These are phyloP conservation scores for Pampusana beccarii DNA, from an alignment of 2,113 vertebrate genomes.

Conservation along the genomic window DNA sequence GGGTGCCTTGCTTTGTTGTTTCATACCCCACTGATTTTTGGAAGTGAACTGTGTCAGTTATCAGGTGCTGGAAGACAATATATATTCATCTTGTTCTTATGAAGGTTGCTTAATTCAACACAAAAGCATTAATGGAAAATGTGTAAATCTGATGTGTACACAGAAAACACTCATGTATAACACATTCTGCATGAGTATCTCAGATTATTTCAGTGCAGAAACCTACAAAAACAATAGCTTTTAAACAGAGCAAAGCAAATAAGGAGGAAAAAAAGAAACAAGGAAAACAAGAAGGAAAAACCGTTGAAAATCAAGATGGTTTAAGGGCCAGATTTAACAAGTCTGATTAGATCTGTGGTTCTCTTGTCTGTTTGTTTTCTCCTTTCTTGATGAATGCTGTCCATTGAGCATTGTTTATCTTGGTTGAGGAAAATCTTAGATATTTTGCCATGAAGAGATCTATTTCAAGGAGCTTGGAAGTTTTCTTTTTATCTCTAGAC, in stretches of 20 bases:
- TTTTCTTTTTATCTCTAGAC: not conserved
- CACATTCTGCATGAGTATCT: not conserved
- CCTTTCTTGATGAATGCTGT: not conserved
- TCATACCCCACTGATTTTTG: not conserved
- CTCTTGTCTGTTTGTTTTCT: not conserved
- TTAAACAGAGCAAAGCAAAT: not conserved
- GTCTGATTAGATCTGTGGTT: not conserved
- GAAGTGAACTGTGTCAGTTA: not conserved
- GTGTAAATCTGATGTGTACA: not conserved
- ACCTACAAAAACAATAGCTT: not conserved
- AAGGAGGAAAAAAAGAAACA: not conserved
- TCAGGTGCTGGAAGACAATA: not conserved
- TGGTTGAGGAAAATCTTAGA: not conserved
- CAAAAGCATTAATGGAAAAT: not conserved
- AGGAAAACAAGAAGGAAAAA: not conserved
- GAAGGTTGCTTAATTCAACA: not conserved
- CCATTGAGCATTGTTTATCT: not conserved
- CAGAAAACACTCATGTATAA: not conserved
- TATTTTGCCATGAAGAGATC: not conserved
- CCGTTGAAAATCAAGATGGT: not conserved
- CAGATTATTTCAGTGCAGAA: not conserved
- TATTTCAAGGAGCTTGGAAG: slow-evolving; percentile 1
- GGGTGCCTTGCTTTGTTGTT: not conserved
- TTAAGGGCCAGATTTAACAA: not conserved
- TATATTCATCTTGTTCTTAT: not conserved